Percentiles rank a stretch among this genome's conserved stretches.
phyloP scores from a whole-genome alignment of 2,113 vertebrate species.

The Macaca mulatta region DNA sequence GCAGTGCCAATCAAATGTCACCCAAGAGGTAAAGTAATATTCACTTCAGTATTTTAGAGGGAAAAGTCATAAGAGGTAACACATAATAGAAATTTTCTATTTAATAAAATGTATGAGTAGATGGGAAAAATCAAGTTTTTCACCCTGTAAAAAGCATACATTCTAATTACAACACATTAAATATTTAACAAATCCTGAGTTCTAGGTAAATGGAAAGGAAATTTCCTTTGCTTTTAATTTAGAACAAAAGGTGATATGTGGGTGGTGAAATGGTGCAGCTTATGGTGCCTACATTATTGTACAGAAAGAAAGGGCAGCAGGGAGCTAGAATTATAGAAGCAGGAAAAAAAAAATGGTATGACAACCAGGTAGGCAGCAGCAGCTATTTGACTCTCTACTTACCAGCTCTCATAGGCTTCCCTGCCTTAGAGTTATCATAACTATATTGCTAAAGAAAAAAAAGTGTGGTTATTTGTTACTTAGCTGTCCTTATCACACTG shows the following conservation, averaged over 20 bases:
- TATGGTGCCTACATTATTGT: conserved; percentile 71
- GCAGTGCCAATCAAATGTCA: conserved; percentile 51
- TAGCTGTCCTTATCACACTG: conserved; percentile 49
- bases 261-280: conserved; percentile 76
- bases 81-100: not conserved
- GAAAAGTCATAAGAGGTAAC: conserved; percentile 21
- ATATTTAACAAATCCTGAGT: conserved; percentile 60
- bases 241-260: conserved; percentile 78
- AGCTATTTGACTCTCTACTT: conserved; percentile 69
- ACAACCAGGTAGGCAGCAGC: conserved; percentile 70
- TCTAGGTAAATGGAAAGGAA: conserved; percentile 51
- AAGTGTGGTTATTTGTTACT: conserved; percentile 61
- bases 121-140: not conserved
- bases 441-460: conserved; percentile 44
- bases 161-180: conserved; percentile 53
- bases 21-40: conserved; percentile 42
- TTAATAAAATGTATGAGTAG: conserved; percentile 30
- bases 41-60: conserved; percentile 9
- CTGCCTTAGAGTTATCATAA: conserved; percentile 61
- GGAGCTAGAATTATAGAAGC: conserved; percentile 63
- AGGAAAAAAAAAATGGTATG: conserved; percentile 41
- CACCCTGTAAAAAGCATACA: not conserved
- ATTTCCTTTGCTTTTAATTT: conserved; percentile 78
- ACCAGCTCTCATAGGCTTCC: conserved; percentile 20
- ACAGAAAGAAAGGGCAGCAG: conserved; percentile 74